Percentiles rank a stretch among this genome's conserved stretches.
Conservation (phyloP, 2,888 invertebrate species). For the Scaptomyza flava region DNA sequence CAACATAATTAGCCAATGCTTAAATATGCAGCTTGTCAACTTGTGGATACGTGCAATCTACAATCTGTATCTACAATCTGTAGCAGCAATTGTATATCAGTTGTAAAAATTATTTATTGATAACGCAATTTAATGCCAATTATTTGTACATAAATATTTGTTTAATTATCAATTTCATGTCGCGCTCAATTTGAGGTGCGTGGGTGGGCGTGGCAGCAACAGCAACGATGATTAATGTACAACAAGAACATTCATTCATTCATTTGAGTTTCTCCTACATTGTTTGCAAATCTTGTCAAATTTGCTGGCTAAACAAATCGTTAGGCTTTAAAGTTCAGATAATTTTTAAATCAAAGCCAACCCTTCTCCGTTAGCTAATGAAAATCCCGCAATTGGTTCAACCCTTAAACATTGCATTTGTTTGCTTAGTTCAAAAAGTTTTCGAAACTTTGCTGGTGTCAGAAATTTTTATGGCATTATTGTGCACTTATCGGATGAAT, state of each 20-base stretch:
- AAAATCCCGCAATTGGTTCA: slow-evolving; percentile 6
- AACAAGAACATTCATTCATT: not conserved
- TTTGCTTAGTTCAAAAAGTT: slow-evolving; percentile 43
- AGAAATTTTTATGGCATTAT: slow-evolving; percentile 75
- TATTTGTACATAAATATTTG: slow-evolving; percentile 81
- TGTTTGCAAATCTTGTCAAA: slow-evolving; percentile 55
- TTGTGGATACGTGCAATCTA: slow-evolving; percentile 25
- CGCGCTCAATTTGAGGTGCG: slow-evolving; percentile 44
- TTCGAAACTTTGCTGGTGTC: slow-evolving; percentile 45
- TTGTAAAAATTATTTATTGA: slow-evolving; percentile 81
- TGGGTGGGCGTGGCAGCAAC: slow-evolving; percentile 23
- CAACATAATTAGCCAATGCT: slow-evolving; percentile 71
- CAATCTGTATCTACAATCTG: slow-evolving; percentile 21
- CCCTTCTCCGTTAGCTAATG: slow-evolving; percentile 5
- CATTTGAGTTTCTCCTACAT: slow-evolving; percentile 29
- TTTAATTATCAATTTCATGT: slow-evolving; percentile 74
- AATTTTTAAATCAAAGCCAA: slow-evolving; percentile 6
- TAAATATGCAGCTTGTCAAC: slow-evolving; percentile 33
- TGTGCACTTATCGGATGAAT: slow-evolving; percentile 83
- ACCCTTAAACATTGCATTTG: slow-evolving; percentile 23
- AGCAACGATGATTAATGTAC: slow-evolving; percentile 56
- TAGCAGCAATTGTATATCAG: slow-evolving; percentile 34
- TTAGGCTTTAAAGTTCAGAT: slow-evolving; percentile 41
- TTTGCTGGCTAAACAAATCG: slow-evolving; percentile 56
- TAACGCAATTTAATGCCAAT: slow-evolving; percentile 83